Base-by-base conservation (phyloP, 1,140 invertebrate genomes). In the Drosophila seguyi region DNA sequence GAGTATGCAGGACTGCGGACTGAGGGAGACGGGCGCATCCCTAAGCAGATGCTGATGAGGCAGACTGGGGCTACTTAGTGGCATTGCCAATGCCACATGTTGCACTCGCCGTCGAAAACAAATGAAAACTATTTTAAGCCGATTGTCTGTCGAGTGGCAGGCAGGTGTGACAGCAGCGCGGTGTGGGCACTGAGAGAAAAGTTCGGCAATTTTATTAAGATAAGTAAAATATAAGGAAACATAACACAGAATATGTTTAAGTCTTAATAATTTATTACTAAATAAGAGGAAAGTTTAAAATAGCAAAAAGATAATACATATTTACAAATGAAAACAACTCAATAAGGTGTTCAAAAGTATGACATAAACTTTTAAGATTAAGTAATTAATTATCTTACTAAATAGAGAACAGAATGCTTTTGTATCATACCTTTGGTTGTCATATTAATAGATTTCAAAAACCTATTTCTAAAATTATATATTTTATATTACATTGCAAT, bases 61-160 rank as follows among this genome's bases (percentile, higher is more conserved):
- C 58, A 74, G 58, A 74, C 57, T 62, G 29, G 57, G 58, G 76
- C 79, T 87, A 88, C 84, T 87, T 87, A 88, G 84, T 76, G 75
- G 48, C 84, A 66, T 62, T 90, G 85, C 72, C 84, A 88, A 84
- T 88, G 80, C 85, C 85, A 90, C 85, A 90, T 90, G 85, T 90
- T 90, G 67, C 67, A 76, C 58, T 74, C 62, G 39, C 65, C 78
- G 52, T 60, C 56, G 72, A 77, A 83, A 87, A 84, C 84, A 87
- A 88, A 88, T 83, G 84, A 88, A 87, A 87, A 87, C 84, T 84
- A 87, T 87, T 87, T 87, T 83, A 88, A 86, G 82, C 74, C 75
- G 79, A 77, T 72, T 72, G 68, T 71, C 68, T 67, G 57, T 58
- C 61, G 47, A 76, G 72, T 47, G 57, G 39, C 36, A 71, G 53